Base-by-base conservation (phyloP, 2,113 vertebrate species). In the Chinchilla lanigera region DNA sequence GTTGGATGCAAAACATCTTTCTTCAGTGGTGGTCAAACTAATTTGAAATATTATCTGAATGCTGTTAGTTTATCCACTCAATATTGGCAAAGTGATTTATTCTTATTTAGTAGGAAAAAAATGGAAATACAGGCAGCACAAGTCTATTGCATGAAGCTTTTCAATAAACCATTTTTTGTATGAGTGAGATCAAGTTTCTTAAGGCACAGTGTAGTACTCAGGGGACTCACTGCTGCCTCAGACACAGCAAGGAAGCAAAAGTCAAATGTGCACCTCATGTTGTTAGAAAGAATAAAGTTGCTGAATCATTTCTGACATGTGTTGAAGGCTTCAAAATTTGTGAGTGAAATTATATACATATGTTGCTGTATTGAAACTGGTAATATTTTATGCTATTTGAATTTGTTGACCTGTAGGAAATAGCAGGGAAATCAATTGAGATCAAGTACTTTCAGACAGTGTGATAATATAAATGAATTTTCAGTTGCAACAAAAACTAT, bases 21-120 rank as follows among this genome's bases (percentile, higher is more conserved):
- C 69, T 96, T 80, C 35, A 80, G 11, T 63, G 26, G 41, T 94
- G 35, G 63, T 89, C 63, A 96, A 83, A 80, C 58, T 80, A 41
- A 50, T 89, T 83, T 75, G 86, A 83, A 95, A 91, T 69, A 93
- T 95, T 67, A 69, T 86, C 65, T 96, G 11, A 77, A 10, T 65
- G 52, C 30, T 71, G 44, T 92, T 92, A 54, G 33, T 24, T 92
- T 96, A 93, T 77, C 1, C 33, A 94, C 73, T 14, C 86, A 90
- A 93, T 90, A 83, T 30, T 96, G 85, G 47, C 63, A 89, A 78
- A 90, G 44, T 69, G n/a, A 85, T 89, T 96, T 93, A 77, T 96
- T 90, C 30, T 96, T 83, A 83, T 75, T 86, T 82, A 90, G 16
- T 24, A 33, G 63, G 52, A 41, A 75, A 75, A 47, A 41, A 47